Percentiles rank a stretch among this genome's conserved stretches.
Evolutionary conservation across 2,113 vertebrate genomes (phyloP).

Genomic region (Oostethus manadensis): DNA sequence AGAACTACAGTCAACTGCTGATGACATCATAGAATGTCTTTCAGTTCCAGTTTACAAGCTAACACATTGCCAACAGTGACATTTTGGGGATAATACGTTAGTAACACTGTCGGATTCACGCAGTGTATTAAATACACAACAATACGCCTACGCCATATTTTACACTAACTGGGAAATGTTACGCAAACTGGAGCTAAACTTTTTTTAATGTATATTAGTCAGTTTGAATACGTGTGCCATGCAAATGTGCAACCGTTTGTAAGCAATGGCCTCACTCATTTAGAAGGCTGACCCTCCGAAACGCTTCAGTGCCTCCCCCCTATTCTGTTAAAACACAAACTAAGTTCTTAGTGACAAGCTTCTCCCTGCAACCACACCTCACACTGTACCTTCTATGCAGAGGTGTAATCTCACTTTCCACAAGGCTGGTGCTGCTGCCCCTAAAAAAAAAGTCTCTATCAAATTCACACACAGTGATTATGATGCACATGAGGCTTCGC

Average conservation of each 20-base stretch:
- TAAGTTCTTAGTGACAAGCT: slow-evolving; percentile 24
- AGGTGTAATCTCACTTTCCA: slow-evolving; percentile 68
- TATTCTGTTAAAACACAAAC: slow-evolving; percentile 10
- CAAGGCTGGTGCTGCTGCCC: slow-evolving; percentile 49
- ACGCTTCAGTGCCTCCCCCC: background rate
- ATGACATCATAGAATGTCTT: too few relatives aligned
- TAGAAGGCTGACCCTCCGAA: slow-evolving; percentile 3
- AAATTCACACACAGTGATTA: slow-evolving; percentile 65
- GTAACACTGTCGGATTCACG: too few relatives aligned
- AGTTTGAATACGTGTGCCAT: too few relatives aligned
- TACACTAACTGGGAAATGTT: too few relatives aligned
- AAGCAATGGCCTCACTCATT: background rate
- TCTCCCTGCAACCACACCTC: slow-evolving; percentile 17
- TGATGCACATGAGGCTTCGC: slow-evolving; percentile 38
- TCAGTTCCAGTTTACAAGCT: too few relatives aligned
- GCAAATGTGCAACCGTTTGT: background rate
- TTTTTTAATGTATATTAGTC: too few relatives aligned
- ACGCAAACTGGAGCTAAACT: too few relatives aligned
- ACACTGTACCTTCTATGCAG: slow-evolving; percentile 41
- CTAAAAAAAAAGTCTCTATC: slow-evolving; percentile 67
- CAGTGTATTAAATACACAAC: too few relatives aligned
- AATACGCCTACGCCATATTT: too few relatives aligned
- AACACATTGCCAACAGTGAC: too few relatives aligned
- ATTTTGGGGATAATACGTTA: too few relatives aligned
- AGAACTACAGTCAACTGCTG: too few relatives aligned